Base-by-base conservation (phyloP, 2,888 invertebrate genomes). In the Diadegma fenestrale region DNA sequence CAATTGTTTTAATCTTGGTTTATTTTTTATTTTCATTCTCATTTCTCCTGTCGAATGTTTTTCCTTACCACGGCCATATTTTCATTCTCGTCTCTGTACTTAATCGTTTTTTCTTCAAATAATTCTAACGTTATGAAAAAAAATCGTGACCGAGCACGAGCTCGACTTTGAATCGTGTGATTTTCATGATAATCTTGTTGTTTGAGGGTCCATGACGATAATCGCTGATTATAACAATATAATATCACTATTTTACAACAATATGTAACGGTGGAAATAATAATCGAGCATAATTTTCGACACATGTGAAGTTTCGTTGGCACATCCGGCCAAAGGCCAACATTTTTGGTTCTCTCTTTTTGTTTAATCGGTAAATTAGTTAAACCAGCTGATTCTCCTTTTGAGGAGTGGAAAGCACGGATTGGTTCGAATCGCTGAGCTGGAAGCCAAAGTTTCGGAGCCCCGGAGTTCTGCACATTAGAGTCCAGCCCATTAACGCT, bases 111-210 rank as follows among this genome's bases (percentile, higher is more conserved):
- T 64, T 68, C 75, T 19, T 61, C 64, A 71, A 63, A n/a, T 19
- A 45, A 17, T 51, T 63, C 69, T 61, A 30, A 58, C 26, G 61
- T 73, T 43, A 43, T n/a, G 30, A 19, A 75, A 48, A 73, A 73
- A 75, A 75, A 61, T 43, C 43, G 7, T 22, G 30, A 51, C 45
- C 41, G 76, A 76, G 69, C 68, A 41, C 43, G 3, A 19, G 37
- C 37, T 66, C 48, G 76, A 84, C 76, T 73, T 51, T 43, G n/a
- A n/a, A n/a, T 69, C 80, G 33, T 73, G 0, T 78, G 66, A 64
- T 30, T 12, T 41, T 75, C 72, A 58, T 51, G 64, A 30, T 12
- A 51, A 76, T 64, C 37, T n/a, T 64, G 45, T 51, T 76, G 37
- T 64, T 51, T 17, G 64, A 64, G 37, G 64, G 64, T 37, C n/a